Conservation (phyloP, 2,113 vertebrate species). For the Tupaia tana region DNA sequence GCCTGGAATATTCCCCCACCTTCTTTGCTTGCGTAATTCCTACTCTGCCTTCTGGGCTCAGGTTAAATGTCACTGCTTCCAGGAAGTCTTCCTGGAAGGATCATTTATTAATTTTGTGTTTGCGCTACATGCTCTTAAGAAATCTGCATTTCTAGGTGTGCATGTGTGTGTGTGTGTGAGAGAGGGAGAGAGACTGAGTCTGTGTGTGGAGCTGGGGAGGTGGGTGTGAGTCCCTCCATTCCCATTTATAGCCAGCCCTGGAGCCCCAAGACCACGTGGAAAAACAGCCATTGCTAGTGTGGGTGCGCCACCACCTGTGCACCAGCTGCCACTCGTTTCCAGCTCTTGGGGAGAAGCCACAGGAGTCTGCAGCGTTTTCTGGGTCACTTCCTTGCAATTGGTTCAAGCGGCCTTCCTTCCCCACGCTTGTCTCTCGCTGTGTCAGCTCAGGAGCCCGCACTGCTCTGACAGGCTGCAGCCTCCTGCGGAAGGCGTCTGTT, state of each 20-base stretch:
- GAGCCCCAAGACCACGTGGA: background rate
- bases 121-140: background rate
- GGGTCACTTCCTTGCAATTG: slow-evolving; percentile 59
- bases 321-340: slow-evolving; percentile 53
- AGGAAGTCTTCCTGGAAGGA: slow-evolving; percentile 1
- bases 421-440: background rate
- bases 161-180: background rate
- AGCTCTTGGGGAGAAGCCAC: slow-evolving; percentile 2
- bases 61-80: background rate
- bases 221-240: background rate
- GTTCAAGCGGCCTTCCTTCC: background rate
- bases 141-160: background rate
- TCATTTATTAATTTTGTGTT: background rate
- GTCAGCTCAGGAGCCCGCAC: background rate
- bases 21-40: background rate
- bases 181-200: background rate
- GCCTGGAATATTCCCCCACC: background rate
- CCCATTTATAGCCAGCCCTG: background rate
- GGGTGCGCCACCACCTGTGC: slow-evolving; percentile 57
- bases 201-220: background rate
- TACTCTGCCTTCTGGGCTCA: background rate
- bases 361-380: slow-evolving; percentile 48
- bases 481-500: background rate
- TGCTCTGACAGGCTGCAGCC: background rate
- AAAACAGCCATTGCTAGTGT: background rate